Conservation (phyloP, 2,888 invertebrate species). For the Nephrotoma guestfalica region DNA sequence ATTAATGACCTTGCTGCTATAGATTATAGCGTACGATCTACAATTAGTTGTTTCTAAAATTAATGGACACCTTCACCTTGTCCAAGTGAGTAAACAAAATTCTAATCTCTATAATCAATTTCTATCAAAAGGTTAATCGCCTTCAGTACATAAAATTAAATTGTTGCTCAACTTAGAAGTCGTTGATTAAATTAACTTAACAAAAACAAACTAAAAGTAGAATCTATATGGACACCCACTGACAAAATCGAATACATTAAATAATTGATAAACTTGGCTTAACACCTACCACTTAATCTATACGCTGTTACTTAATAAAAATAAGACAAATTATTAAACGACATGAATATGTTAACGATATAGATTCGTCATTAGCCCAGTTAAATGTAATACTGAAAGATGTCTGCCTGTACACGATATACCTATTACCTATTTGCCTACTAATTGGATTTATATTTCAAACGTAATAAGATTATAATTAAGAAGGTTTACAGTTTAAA, state of each 20-base stretch:
- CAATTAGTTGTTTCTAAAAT: too few species aligned
- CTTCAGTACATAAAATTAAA: background rate
- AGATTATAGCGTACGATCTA: too few species aligned
- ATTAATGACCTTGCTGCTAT: too few species aligned
- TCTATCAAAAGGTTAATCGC: background rate
- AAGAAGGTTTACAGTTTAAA: background rate
- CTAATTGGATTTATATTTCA: background rate
- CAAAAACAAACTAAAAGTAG: background rate
- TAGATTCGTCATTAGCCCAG: background rate
- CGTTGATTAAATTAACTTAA: background rate
- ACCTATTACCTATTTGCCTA: background rate
- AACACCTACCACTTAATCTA: background rate
- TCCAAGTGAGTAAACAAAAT: too few species aligned
- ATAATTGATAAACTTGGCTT: background rate
- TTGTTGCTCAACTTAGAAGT: background rate
- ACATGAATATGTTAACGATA: background rate
- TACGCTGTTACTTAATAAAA: background rate
- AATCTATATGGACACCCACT: background rate
- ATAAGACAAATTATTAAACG: background rate
- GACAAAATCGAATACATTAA: background rate
- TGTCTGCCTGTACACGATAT: background rate
- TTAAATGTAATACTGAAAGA: background rate
- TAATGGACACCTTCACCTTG: too few species aligned
- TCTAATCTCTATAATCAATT: too few species aligned
- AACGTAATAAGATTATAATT: background rate